Conservation (phyloP, 37 sponge, comb jelly and placozoan genomes). For the Bolinopsis microptera region DNA sequence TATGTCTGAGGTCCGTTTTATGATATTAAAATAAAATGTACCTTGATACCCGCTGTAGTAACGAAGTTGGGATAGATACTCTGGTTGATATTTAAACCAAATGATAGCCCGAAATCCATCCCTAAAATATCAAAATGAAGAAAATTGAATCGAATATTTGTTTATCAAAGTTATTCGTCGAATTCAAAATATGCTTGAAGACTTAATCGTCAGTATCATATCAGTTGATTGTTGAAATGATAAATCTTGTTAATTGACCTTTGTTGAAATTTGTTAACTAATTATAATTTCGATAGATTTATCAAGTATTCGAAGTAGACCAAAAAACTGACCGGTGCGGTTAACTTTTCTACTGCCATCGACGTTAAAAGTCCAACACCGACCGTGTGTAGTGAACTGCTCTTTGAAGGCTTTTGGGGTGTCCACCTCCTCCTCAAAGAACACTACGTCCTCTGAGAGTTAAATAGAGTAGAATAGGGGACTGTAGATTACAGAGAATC, state of each 20-base stretch:
- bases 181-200: too few species aligned
- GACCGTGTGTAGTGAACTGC: conserved; percentile 32
- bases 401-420: background rate
- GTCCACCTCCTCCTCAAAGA: background rate
- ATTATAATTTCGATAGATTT: too few species aligned
- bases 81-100: conserved; percentile 16
- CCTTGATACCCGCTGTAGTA: conserved; percentile 25
- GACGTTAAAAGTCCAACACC: conserved; percentile 40
- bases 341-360: background rate
- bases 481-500: too few species aligned
- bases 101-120: conserved; percentile 40
- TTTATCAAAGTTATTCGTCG: too few species aligned
- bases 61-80: background rate
- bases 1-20: too few species aligned
- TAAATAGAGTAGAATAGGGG: too few species aligned
- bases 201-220: too few species aligned
- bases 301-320: too few species aligned
- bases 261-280: too few species aligned
- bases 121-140: conserved; percentile 4
- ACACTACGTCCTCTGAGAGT: background rate
- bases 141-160: background rate
- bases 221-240: too few species aligned
- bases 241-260: too few species aligned
- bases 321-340: background rate
- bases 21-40: too few species aligned